phyloP scores from a whole-genome alignment of 2,113 vertebrate genomes.

The Phrynocephalus versicolor region DNA sequence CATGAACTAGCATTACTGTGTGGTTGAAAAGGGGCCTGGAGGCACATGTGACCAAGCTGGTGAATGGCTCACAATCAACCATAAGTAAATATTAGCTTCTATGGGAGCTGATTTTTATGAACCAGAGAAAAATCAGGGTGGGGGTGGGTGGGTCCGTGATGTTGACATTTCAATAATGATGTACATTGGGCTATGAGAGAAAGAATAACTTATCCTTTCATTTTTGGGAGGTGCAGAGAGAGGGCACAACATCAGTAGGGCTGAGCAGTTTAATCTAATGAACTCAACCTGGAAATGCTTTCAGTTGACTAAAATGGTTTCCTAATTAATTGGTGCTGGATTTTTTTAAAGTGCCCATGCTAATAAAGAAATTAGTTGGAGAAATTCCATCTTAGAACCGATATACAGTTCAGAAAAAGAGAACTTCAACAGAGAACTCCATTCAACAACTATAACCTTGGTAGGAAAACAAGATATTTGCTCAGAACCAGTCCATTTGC shows the following conservation, averaged over 20 bases:
- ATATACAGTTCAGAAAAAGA: background rate
- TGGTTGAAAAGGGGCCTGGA: background rate
- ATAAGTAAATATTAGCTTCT: background rate
- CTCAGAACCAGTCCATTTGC: background rate
- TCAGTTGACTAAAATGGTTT: background rate
- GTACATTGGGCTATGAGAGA: too few relatives aligned
- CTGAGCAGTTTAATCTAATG: background rate
- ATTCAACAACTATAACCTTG: background rate
- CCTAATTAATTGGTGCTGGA: too few relatives aligned
- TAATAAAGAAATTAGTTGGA: background rate
- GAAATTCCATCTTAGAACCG: background rate
- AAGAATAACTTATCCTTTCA: too few relatives aligned
- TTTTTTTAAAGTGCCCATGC: background rate
- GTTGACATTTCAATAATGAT: too few relatives aligned
- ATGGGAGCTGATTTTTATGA: background rate
- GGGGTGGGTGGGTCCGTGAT: too few relatives aligned
- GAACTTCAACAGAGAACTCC: too few relatives aligned
- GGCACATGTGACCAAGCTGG: background rate
- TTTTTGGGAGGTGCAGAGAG: too few relatives aligned
- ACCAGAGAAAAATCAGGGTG: too few relatives aligned
- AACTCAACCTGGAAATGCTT: background rate
- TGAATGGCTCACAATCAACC: background rate
- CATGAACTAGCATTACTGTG: conserved; percentile 49
- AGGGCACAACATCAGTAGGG: too few relatives aligned
- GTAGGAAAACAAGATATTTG: background rate